Evolutionary conservation across 2,113 vertebrate species (phyloP).

Genomic region (Bubo blakistoni): DNA sequence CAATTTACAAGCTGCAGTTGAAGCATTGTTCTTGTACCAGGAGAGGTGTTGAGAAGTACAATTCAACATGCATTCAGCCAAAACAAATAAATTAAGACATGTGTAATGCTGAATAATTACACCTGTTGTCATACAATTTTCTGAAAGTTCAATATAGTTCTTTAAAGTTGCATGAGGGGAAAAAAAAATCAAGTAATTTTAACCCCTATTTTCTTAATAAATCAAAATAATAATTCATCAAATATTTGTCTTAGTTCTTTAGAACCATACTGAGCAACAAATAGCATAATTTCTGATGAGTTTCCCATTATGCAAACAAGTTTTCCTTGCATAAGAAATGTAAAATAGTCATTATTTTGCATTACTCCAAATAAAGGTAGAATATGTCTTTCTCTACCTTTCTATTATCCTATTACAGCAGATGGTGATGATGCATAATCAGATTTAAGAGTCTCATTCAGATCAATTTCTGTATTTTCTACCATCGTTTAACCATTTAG

Average conservation of each 20-base stretch:
- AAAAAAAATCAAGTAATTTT: not conserved
- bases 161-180: not conserved
- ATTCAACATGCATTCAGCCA: constrained; percentile 53
- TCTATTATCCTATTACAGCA: constrained; percentile 42
- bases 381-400: not conserved
- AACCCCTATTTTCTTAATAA: not conserved
- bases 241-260: not conserved
- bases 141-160: not conserved
- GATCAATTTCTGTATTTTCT: constrained; percentile 65
- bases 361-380: constrained; percentile 7
- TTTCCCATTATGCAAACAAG: not conserved
- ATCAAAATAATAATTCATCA: not conserved
- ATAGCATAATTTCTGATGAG: not conserved
- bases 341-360: not conserved
- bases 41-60: constrained; percentile 30
- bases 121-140: constrained; percentile 27
- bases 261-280: not conserved
- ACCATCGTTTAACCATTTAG: constrained; percentile 63
- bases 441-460: constrained; percentile 55
- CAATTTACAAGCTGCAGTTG: constrained; percentile 24
- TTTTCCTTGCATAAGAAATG: not conserved
- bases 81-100: constrained; percentile 50
- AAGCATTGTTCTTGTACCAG: constrained; percentile 27
- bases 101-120: constrained; percentile 38
- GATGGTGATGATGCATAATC: constrained; percentile 58